Base-by-base conservation (phyloP, 2,113 vertebrate species). In the Zingel zingel region DNA sequence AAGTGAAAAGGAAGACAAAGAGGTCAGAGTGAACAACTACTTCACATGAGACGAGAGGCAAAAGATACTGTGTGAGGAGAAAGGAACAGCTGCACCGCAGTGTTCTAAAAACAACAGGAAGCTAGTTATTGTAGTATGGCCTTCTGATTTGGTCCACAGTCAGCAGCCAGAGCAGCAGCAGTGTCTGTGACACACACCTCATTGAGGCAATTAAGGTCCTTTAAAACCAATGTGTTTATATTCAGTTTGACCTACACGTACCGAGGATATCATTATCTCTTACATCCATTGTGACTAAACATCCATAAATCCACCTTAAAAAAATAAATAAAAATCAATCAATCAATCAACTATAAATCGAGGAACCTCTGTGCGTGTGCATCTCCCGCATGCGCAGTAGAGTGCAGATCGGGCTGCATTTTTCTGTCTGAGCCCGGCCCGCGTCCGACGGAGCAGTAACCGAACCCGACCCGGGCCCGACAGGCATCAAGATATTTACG, bases 1-100 rank as follows among this genome's bases (percentile, higher is more conserved):
- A 62, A 66, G 73, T 43, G n/a, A 69, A 50, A 39, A 70, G 27
- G 9, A 25, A 79, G 5, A 74, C 13, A 14, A 33, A 65, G 50
- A 1, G 23, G 4, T 82, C 36, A 68, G 12, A 30, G 18, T 30
- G 18, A 51, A 61, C 47, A 6, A 45, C n/a, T 15, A 6, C 0
- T 50, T 5, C 2, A 53, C 21, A 27, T 14, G 15, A 33, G 23
- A n/a, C 5, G 3, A 11, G 7, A 18, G 16, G 25, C 11, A 33
- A 58, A 63, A 63, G 6, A 25, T 19, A 9, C 48, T 12, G 47
- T 4, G 8, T 5, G 19, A 62, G 13, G n/a, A 18, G 33, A 53
- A 58, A 72, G 5, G 16, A 23, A 72, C 16, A 27, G 54, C 14
- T 18, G 48, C 66, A 2, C 10, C 8, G 1, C 3, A 0, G 3